phyloP scores from a whole-genome alignment of 2,888 invertebrate genomes.

The Rhaphigaster nebulosa region DNA sequence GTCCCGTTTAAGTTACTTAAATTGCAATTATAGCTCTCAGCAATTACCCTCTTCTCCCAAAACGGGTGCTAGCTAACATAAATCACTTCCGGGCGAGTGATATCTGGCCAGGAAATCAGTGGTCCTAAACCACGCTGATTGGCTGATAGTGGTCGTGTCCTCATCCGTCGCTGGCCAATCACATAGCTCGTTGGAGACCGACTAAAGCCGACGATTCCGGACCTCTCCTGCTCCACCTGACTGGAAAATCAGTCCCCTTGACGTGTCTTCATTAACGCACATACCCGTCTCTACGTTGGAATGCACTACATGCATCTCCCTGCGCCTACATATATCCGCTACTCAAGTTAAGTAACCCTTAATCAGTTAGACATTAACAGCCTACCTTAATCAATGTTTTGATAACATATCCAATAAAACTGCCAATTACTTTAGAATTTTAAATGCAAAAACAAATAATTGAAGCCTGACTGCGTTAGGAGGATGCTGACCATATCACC shows the following conservation, averaged over 20 bases:
- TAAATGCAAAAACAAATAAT: too few relatives aligned
- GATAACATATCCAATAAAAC: too few relatives aligned
- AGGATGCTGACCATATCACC: too few relatives aligned
- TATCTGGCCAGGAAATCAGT: background rate
- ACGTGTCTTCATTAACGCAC: background rate
- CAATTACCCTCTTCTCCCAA: too few relatives aligned
- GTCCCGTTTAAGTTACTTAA: too few relatives aligned
- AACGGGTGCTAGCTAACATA: background rate
- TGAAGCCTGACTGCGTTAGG: too few relatives aligned
- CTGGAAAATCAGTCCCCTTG: background rate
- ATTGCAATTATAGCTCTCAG: background rate
- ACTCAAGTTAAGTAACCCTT: background rate
- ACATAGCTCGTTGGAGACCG: background rate
- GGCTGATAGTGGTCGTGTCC: background rate
- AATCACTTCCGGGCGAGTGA: slow-evolving; percentile 3
- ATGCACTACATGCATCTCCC: background rate
- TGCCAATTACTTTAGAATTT: too few relatives aligned
- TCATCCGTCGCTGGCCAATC: background rate
- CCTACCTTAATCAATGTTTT: too few relatives aligned
- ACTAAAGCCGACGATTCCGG: background rate
- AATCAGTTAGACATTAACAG: background rate
- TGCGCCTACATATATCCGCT: background rate
- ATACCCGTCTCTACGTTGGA: background rate
- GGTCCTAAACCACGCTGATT: background rate
- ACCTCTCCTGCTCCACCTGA: background rate